Conservation (phyloP, 2,797 vertebrate species). For the Coilia nasus region DNA sequence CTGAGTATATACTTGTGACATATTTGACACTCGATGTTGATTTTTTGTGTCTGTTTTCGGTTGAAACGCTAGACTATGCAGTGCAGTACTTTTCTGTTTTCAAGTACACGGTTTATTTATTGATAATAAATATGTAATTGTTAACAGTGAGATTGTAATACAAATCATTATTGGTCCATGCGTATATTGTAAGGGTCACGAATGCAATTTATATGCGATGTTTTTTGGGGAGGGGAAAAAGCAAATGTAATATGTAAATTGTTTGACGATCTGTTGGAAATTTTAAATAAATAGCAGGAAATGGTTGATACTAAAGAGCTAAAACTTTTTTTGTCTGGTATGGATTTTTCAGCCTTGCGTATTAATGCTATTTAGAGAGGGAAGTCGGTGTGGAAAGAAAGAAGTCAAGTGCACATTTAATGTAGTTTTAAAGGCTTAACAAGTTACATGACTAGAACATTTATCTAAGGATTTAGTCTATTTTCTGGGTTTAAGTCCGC, state of each 20-base stretch:
- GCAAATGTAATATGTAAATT: constrained; percentile 18
- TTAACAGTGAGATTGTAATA: neutral
- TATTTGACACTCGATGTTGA: neutral
- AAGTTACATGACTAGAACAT: constrained; percentile 35
- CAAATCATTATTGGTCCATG: neutral
- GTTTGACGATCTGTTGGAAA: neutral
- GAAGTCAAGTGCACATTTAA: constrained; percentile 17
- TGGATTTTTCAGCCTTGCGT: constrained; percentile 11
- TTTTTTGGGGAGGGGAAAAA: neutral
- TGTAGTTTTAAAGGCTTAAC: constrained; percentile 28
- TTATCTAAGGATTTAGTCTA: constrained; percentile 37
- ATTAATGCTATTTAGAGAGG: neutral
- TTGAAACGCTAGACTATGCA: neutral
- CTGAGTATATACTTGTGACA: neutral
- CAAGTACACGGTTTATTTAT: constrained; percentile 10
- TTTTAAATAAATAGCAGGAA: constrained; percentile 18
- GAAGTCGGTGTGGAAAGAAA: constrained; percentile 4
- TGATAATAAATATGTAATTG: neutral
- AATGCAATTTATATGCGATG: constrained; percentile 20
- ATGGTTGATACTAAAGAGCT: neutral
- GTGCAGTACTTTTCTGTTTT: neutral
- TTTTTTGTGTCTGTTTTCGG: neutral
- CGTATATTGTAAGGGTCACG: neutral
- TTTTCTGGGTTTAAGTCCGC: constrained; percentile 34
- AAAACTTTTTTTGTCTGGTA: constrained; percentile 2